Evolutionary conservation across 2,888 invertebrate genomes (phyloP).

Genomic region (Lithophane leautieri): DNA sequence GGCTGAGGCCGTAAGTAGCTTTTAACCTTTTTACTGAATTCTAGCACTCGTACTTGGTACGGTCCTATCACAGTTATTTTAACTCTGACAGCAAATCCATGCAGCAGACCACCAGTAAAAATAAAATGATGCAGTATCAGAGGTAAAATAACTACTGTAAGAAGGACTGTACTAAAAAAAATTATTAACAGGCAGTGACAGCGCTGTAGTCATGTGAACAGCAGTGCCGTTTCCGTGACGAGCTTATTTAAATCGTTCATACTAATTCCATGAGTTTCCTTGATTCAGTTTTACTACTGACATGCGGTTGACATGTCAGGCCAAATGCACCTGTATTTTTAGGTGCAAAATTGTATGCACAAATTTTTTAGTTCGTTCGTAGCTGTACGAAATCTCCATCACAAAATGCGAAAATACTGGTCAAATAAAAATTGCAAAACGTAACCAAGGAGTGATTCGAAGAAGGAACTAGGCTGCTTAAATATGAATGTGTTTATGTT

Average conservation of each 20-base stretch:
- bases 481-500: too few species aligned
- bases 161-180: not conserved
- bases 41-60: too few species aligned
- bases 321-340: not conserved
- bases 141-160: not conserved
- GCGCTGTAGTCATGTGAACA: not conserved
- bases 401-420: not conserved
- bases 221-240: not conserved
- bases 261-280: not conserved
- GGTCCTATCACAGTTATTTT: not conserved
- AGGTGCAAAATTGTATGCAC: not conserved
- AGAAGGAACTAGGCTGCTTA: not conserved
- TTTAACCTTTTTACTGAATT: not conserved
- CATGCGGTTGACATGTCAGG: too few species aligned
- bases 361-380: not conserved
- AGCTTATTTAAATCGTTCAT: not conserved
- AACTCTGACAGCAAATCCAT: not conserved
- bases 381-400: not conserved
- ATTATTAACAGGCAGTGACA: not conserved
- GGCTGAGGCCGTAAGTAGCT: conserved; percentile 97
- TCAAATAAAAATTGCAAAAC: not conserved
- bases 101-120: not conserved
- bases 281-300: not conserved
- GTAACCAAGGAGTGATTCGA: not conserved
- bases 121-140: not conserved